A percentile compares a stretch with the other conserved stretches of the same genome.
Conservation (phyloP, 1,140 invertebrate species). For the Brachionus manjavacas region DNA sequence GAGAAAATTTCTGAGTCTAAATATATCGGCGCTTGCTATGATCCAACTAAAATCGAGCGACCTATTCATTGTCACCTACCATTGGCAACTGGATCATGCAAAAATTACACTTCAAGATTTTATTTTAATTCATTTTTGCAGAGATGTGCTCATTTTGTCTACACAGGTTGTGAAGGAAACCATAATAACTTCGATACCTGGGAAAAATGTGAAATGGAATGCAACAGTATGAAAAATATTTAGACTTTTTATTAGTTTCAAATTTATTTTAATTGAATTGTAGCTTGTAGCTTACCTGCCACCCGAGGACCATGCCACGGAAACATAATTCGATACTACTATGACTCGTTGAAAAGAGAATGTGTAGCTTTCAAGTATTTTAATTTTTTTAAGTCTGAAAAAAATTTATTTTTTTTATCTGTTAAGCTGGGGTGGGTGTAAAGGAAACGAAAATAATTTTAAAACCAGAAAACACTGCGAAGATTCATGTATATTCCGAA, state of each 20-base stretch:
- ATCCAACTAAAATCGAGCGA: constrained; percentile 35
- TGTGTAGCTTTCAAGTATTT: constrained; percentile 32
- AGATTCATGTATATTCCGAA: constrained; percentile 30
- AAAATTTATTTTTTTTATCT: neutral
- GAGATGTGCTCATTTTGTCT: constrained; percentile 34
- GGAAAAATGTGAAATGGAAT: constrained; percentile 43
- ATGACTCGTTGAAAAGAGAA: constrained; percentile 13
- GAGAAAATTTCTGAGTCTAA: constrained; percentile 17
- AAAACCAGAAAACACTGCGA: constrained; percentile 25
- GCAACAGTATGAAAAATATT: constrained; percentile 38
- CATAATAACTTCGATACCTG: constrained; percentile 35
- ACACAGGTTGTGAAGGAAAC: constrained; percentile 21
- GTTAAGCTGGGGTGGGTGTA: constrained; percentile 37
- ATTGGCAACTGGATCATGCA: constrained; percentile 18
- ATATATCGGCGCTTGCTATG: constrained; percentile 26
- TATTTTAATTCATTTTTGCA: constrained; percentile 35
- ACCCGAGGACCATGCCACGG: constrained; percentile 10
- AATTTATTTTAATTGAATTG: neutral
- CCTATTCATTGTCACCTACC: constrained; percentile 29
- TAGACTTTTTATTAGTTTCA: neutral
- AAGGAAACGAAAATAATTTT: constrained; percentile 39
- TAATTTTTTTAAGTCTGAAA: neutral
- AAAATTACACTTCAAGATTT: constrained; percentile 36
- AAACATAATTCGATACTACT: constrained; percentile 30
- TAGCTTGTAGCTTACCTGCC: constrained; percentile 23